Conservation (phyloP, 2,797 vertebrate species). For the Paramormyrops hopkinsi region DNA sequence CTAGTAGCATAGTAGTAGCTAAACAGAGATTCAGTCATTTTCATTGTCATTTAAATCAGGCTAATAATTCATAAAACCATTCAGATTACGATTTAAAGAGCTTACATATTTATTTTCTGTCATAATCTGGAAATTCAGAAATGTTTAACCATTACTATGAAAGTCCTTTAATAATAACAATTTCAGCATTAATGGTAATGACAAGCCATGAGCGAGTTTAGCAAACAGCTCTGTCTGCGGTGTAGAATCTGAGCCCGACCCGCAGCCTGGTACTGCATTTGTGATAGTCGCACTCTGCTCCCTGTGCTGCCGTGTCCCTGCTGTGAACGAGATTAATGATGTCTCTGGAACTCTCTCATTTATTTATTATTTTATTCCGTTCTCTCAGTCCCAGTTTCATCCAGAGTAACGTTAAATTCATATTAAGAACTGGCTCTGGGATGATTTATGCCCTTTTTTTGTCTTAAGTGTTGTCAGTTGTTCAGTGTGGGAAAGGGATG, state of each 20-base stretch:
- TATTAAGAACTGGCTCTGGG: slow-evolving; percentile 9
- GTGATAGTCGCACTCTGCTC: not conserved
- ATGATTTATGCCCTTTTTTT: not conserved
- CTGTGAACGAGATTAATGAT: not conserved
- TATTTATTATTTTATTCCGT: not conserved
- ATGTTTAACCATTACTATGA: not conserved
- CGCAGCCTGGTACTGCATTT: not conserved
- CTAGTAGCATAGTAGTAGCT: not conserved
- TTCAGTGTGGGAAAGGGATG: not conserved
- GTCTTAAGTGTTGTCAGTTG: not conserved
- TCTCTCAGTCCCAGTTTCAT: not conserved
- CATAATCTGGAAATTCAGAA: not conserved
- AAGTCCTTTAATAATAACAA: not conserved
- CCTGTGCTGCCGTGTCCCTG: not conserved
- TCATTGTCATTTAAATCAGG: not conserved
- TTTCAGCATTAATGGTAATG: not conserved
- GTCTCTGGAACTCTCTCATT: slow-evolving; percentile 28
- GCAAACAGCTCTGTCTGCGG: not conserved
- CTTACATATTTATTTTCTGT: not conserved
- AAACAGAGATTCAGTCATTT: not conserved
- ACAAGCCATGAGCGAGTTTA: not conserved
- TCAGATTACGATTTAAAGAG: not conserved
- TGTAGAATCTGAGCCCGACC: not conserved
- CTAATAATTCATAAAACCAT: not conserved
- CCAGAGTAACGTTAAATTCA: slow-evolving; percentile 25